Evolutionary conservation across 1,140 invertebrate species (phyloP), one percentile per base, ranked within the genome.

Genomic region (Pseudomyrmex sp.): DNA sequence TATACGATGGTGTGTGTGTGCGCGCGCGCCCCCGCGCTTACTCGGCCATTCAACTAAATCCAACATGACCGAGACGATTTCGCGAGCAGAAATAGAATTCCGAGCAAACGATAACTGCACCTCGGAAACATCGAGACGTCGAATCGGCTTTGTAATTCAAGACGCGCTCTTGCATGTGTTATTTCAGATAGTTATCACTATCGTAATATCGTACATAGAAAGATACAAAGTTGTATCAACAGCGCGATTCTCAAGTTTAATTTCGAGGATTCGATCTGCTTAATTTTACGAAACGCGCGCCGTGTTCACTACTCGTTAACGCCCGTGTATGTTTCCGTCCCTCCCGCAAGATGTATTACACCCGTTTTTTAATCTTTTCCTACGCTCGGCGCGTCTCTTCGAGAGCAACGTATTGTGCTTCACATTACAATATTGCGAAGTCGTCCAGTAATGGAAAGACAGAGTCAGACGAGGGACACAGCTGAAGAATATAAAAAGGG

Each of bases 391-490:
- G 80, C 72, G 70, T 82, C 72, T 89, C 77, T 84, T 89, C 82
- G 84, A 83, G 48, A 59, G 85, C 62, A 66, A 63, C 73, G 76
- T 74, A 89, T 89, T 89, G 88, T 89, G 63, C 75, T 35, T 89
- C 74, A 84, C 88, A 87, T 89, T 89, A 89, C 88, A 89, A 89
- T 89, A 89, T 89, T 89, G 88, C 88, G 79, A 89, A 85, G 80
- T 84, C 74, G 59, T 20, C 59, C 61, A 58, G 77, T 46, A 61
- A 66, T 35, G 62, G 56, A 76, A 68, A 61, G 76, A 59, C 26
- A 77, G 72, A 15, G 15, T 7, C 62, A 26, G 23, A 80, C 83
- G 84, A 61, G n/a, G 62, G 44, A 73, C 56, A 75, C 73, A 80
- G 54, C 12, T 58, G 54, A 44, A 56, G 61, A 63, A 86, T 69